Base-by-base conservation (phyloP, 2,888 invertebrate species). In the Cheilosia variabilis region DNA sequence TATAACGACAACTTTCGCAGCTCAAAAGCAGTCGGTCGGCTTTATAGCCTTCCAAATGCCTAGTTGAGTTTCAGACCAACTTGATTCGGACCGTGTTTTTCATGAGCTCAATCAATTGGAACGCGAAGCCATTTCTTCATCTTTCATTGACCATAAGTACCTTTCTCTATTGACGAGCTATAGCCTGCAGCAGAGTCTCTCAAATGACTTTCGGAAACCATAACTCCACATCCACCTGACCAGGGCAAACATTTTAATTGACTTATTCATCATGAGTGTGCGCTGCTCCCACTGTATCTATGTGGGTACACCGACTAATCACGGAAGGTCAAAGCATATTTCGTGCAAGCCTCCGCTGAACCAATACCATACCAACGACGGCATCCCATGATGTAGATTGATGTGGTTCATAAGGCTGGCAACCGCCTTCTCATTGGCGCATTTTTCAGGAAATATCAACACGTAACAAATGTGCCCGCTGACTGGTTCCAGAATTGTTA, bases 381-480 rank as follows among this genome's bases (percentile, higher is more conserved):
- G 63, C 66, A 81, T 62, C 57, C 50, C 71, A 34, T 81, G 86
- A 81, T 77, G 81, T 43, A 66, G 86, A 86, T 77, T 86, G 86
- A 86, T 86, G 86, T 62, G 62, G 71, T 66, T 69, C 81, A 77
- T 86, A 62, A 71, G 41, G 65, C 53, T 15, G 62, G 72, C 57
- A 66, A 71, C 81, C 86, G 86, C 86, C 86, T 81, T 66, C 81
- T 81, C 72, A 76, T 86, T 66, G 75, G 53, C 19, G 65, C 27
- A 17, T 47, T 47, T 45, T 71, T 76, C 86, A 86, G 81, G 86
- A 86, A 86, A 86, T 77, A 68, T 66, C 81, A 76, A 81, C 66
- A 52, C 76, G 31, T 76, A 86, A 81, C 86, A 81, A 72, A 81
- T 81, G 76, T 71, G 68, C 50, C 27, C 72, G 81, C 69, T 76